Conservation (phyloP, 2,888 invertebrate species). For the Zygothrica quintamaculata region DNA sequence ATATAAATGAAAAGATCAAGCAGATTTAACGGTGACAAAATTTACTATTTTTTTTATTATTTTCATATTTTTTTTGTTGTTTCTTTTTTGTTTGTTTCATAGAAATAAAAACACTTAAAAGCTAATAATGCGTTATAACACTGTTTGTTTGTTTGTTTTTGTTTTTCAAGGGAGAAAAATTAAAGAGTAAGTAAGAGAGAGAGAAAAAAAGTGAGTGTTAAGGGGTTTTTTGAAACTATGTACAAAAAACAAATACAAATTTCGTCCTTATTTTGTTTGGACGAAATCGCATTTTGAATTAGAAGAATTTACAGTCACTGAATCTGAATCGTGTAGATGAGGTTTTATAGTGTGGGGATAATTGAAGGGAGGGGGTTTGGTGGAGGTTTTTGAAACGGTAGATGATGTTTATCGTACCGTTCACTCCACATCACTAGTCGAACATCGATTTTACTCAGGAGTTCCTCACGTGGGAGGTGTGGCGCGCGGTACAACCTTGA, state of each 20-base stretch:
- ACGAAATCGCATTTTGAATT: constrained; percentile 50
- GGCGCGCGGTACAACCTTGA: constrained; percentile 38
- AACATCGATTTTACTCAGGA: constrained; percentile 54
- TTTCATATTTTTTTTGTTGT: constrained; percentile 84
- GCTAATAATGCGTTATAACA: constrained; percentile 83
- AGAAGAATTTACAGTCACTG: constrained; percentile 65
- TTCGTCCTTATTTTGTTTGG: constrained; percentile 45
- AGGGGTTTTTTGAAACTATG: constrained; percentile 63
- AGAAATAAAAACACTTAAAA: constrained; percentile 83
- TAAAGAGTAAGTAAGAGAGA: too few species aligned
- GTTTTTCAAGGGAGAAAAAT: constrained; percentile 1
- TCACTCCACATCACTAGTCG: constrained; percentile 51
- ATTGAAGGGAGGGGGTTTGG: constrained; percentile 16
- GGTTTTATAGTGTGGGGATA: constrained; percentile 19
- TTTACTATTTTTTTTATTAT: constrained; percentile 84
- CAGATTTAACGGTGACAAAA: constrained; percentile 84
- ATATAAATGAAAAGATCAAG: constrained; percentile 12
- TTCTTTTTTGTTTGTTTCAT: constrained; percentile 84
- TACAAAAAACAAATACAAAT: constrained; percentile 73
- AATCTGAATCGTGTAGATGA: constrained; percentile 33
- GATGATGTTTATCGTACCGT: constrained; percentile 26
- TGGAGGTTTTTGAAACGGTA: constrained; percentile 18
- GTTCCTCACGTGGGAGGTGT: constrained; percentile 34
- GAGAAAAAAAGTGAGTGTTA: constrained; percentile 32
- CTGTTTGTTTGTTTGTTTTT: constrained; percentile 52